Evolutionary conservation across 2,113 vertebrate genomes (phyloP).

Genomic region (Progne subis): DNA sequence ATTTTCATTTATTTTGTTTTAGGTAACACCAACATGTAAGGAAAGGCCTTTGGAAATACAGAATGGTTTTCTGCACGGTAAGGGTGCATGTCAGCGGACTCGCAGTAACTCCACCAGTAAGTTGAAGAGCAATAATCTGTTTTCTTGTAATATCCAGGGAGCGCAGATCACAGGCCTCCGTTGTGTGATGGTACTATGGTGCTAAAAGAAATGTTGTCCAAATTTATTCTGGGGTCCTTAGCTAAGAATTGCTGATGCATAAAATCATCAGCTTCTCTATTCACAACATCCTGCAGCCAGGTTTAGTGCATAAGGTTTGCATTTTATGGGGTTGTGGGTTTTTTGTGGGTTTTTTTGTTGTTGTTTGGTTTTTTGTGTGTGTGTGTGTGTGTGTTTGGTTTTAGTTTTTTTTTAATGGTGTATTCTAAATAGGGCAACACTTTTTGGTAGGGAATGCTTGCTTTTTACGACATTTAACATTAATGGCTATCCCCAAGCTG

Average conservation of each 20-base stretch:
- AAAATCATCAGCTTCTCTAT: background rate
- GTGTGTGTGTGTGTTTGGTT: background rate
- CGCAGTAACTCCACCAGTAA: constrained; percentile 88
- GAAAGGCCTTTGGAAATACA: constrained; percentile 68
- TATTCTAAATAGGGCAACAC: background rate
- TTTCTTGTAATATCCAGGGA: background rate
- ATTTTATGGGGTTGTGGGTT: background rate
- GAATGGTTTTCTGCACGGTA: constrained; percentile 65
- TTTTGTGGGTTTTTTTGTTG: no score
- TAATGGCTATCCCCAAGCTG: background rate
- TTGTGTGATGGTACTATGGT: fast-evolving
- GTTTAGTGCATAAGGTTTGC: background rate
- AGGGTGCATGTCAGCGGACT: constrained; percentile 72
- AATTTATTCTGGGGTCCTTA: background rate
- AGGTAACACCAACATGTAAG: constrained; percentile 77
- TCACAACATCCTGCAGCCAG: background rate
- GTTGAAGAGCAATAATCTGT: constrained; percentile 13
- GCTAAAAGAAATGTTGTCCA: background rate
- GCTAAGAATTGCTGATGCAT: background rate
- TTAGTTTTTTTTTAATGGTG: background rate
- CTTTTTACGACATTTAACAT: background rate
- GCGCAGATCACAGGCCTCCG: background rate
- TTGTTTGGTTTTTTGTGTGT: no score
- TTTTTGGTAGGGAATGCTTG: background rate
- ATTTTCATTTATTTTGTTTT: background rate